Evolutionary conservation across 2,113 vertebrate species (phyloP).

Genomic region (Pogona vitticeps): DNA sequence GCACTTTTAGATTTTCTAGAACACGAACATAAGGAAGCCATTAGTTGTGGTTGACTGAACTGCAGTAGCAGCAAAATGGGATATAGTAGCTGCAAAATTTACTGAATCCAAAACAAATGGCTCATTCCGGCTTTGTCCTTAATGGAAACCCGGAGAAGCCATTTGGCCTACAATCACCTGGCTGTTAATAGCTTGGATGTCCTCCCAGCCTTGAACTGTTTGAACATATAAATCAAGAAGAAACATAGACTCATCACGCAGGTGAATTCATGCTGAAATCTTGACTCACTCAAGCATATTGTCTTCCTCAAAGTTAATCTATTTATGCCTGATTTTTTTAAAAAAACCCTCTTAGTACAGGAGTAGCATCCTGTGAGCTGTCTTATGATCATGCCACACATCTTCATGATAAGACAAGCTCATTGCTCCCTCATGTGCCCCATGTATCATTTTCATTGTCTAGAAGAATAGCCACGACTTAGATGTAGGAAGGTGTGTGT

Average conservation of each 20-base stretch:
- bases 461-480: neutral
- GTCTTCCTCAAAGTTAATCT: neutral
- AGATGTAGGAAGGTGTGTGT: neutral
- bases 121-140: neutral
- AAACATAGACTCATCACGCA: neutral
- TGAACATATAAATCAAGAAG: conserved; percentile 35
- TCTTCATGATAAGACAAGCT: neutral
- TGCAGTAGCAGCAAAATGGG: conserved; percentile 11
- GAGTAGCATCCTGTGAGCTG: neutral
- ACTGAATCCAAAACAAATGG: neutral
- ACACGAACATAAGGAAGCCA: conserved; percentile 19
- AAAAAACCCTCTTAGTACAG: neutral
- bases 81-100: neutral
- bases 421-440: neutral
- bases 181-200: neutral
- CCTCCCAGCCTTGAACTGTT: neutral
- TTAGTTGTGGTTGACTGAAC: neutral
- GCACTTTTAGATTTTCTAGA: conserved; percentile 4
- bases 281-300: conserved; percentile 16
- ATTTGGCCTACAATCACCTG: neutral
- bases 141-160: conserved; percentile 23
- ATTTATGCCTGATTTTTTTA: neutral
- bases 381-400: too few relatives aligned
- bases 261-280: conserved; percentile 3
- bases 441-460: neutral